Conservation (phyloP, 2,888 invertebrate genomes). For the Drosophila neotestacea region DNA sequence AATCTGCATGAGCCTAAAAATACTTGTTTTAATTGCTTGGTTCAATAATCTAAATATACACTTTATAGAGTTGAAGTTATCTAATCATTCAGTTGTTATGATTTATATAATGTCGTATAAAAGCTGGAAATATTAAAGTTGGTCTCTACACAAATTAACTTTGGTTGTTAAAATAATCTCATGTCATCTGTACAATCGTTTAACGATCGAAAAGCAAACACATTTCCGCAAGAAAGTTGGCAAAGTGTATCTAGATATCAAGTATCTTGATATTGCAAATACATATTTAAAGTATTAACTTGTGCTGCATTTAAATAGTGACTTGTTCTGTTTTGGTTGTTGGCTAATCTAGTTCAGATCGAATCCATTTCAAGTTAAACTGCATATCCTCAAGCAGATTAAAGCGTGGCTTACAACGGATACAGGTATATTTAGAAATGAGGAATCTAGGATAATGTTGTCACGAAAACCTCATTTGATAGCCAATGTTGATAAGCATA, state of each 20-base stretch:
- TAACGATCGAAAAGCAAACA: background rate
- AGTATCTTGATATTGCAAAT: background rate
- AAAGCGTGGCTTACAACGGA: slow-evolving; percentile 8
- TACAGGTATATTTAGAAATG: slow-evolving; percentile 3
- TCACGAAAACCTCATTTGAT: slow-evolving; percentile 61
- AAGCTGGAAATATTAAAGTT: background rate
- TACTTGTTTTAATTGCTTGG: background rate
- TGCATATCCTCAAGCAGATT: slow-evolving; percentile 18
- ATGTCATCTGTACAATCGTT: background rate
- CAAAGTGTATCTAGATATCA: slow-evolving; percentile 10
- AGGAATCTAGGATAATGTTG: slow-evolving; percentile 65
- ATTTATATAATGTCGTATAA: background rate
- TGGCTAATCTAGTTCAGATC: slow-evolving; percentile 11
- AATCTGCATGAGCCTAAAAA: background rate
- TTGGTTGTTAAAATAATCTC: background rate
- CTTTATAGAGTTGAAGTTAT: background rate
- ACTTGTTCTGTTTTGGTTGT: slow-evolving; percentile 2
- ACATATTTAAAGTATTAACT: background rate
- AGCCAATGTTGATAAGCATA: slow-evolving; percentile 15
- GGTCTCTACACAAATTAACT: slow-evolving; percentile 1
- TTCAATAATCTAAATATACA: too few species aligned
- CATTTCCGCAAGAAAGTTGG: slow-evolving; percentile 2
- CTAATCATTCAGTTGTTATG: slow-evolving; percentile 1
- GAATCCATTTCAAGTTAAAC: slow-evolving; percentile 17
- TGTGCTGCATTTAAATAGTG: background rate